Conservation (phyloP, 2,113 vertebrate species). For the Sprattus sprattus region DNA sequence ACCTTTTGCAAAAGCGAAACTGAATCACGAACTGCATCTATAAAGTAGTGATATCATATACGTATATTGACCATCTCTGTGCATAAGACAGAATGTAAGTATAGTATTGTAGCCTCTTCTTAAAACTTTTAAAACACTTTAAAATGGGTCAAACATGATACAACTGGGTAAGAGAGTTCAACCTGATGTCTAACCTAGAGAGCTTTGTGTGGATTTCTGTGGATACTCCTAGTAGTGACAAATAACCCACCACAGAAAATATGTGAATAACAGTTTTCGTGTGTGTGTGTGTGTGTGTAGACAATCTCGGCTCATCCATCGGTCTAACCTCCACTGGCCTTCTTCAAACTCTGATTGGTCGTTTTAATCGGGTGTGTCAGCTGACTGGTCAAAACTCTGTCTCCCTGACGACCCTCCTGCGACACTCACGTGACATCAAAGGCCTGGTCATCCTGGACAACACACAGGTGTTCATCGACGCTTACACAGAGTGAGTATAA, state of each 20-base stretch:
- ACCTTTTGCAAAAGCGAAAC: too few species aligned
- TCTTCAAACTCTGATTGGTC: constrained; percentile 81
- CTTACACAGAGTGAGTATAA: constrained; percentile 83
- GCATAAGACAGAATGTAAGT: too few species aligned
- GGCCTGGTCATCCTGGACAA: constrained; percentile 87
- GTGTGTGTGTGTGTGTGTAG: constrained; percentile 57
- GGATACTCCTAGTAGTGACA: too few species aligned
- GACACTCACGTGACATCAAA: constrained; percentile 76
- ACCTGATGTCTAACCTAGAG: too few species aligned
- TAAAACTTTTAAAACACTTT: constrained; percentile 59
- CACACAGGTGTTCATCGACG: constrained; percentile 84
- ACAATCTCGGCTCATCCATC: constrained; percentile 77
- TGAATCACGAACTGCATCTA: too few species aligned
- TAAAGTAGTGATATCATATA: too few species aligned
- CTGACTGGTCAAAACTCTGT: constrained; percentile 90
- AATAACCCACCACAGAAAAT: too few species aligned
- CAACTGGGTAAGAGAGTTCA: too few species aligned
- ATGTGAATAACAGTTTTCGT: too few species aligned
- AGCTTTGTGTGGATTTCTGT: too few species aligned
- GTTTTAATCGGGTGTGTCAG: constrained; percentile 86
- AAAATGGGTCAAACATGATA: too few species aligned
- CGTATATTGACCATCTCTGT: too few species aligned
- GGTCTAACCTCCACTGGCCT: constrained; percentile 71
- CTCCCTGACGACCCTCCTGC: constrained; percentile 85
- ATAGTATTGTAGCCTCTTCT: constrained; percentile 81